A percentile compares a stretch with the other conserved stretches of the same genome.
phyloP scores from a whole-genome alignment of 2,113 vertebrate species.

The Hemicordylus capensis region DNA sequence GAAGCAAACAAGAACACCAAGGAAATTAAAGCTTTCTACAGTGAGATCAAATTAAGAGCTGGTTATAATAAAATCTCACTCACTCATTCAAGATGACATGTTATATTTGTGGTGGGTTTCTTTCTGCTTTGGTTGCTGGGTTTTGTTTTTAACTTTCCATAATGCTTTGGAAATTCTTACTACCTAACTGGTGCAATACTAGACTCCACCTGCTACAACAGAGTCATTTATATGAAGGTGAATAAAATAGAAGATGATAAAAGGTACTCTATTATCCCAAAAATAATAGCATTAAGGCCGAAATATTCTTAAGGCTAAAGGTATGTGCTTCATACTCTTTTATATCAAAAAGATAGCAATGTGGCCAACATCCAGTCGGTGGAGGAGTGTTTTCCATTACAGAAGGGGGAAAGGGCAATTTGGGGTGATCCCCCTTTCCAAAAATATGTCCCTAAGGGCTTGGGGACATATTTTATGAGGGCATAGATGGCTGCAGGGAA shows the following conservation, averaged over 20 bases:
- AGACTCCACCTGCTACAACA: not conserved
- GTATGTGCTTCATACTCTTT: not conserved
- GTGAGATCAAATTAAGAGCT: constrained; percentile 48
- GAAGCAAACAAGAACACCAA: constrained; percentile 37
- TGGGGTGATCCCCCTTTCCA: too few relatives aligned
- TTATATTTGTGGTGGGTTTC: not conserved
- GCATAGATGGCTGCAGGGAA: too few relatives aligned
- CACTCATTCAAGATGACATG: constrained; percentile 12
- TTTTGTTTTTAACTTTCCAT: constrained; percentile 38
- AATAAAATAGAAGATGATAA: not conserved
- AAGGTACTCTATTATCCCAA: constrained; percentile 8
- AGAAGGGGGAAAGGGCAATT: too few relatives aligned
- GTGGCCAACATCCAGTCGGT: too few relatives aligned
- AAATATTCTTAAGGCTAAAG: not conserved
- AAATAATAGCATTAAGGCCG: not conserved
- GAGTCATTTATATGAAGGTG: constrained; percentile 10
- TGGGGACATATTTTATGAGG: too few relatives aligned
- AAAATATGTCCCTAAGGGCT: too few relatives aligned
- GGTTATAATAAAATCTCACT: constrained; percentile 21
- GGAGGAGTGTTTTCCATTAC: too few relatives aligned
- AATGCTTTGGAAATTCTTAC: constrained; percentile 29
- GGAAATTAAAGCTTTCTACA: constrained; percentile 42
- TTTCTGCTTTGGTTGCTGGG: not conserved
- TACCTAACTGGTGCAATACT: constrained; percentile 19
- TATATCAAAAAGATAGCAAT: constrained; percentile 12